phyloP scores from a whole-genome alignment of 2,888 invertebrate genomes.

The Morinoia aosen region DNA sequence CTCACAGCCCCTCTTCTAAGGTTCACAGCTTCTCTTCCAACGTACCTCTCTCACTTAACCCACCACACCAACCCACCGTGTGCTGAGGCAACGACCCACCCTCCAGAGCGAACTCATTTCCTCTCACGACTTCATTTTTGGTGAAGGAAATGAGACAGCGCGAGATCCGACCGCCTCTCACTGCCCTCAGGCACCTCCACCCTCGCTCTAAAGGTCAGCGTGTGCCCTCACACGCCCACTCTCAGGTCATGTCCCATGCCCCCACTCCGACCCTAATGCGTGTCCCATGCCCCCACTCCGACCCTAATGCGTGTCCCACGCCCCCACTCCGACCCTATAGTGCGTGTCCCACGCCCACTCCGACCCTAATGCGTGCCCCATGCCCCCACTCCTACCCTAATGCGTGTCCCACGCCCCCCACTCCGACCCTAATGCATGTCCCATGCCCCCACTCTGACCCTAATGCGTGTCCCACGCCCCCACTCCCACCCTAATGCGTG shows the following conservation, averaged over 20 bases:
- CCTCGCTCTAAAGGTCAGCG: neutral
- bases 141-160: neutral
- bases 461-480: too few relatives aligned
- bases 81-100: neutral
- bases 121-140: conserved; percentile 10
- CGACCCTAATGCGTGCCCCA: too few relatives aligned
- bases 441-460: too few relatives aligned
- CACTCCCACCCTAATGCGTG: too few relatives aligned
- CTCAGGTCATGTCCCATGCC: neutral
- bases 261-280: neutral
- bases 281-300: neutral
- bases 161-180: neutral
- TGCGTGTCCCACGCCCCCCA: too few relatives aligned
- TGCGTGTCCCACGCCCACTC: too few relatives aligned
- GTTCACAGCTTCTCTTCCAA: too few relatives aligned
- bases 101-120: neutral
- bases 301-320: neutral
- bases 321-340: too few relatives aligned
- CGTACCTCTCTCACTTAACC: too few relatives aligned
- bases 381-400: too few relatives aligned
- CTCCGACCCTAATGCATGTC: too few relatives aligned
- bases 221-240: neutral
- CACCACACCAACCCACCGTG: neutral
- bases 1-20: too few relatives aligned
- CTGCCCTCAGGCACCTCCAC: neutral